Evolutionary conservation across 2,888 invertebrate genomes (phyloP).

Genomic region (Orthosia cruda): DNA sequence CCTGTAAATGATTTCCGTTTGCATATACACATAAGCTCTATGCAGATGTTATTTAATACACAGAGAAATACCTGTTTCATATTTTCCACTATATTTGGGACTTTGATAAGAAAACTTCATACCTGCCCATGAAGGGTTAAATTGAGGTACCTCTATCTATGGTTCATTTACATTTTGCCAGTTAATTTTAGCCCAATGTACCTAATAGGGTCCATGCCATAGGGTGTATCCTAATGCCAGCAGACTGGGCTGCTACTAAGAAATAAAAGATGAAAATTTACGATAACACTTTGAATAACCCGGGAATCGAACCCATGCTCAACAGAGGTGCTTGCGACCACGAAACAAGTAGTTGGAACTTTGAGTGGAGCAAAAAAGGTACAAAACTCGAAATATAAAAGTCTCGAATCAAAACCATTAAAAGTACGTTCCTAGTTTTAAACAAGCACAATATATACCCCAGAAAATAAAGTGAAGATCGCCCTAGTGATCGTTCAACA

Average conservation of each 20-base stretch:
- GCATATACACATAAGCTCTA: too few species aligned
- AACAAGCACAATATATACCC: neutral
- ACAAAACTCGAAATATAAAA: neutral
- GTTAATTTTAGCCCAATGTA: too few species aligned
- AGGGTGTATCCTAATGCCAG: neutral
- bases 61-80: neutral
- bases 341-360: neutral
- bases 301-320: neutral
- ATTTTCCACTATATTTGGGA: neutral
- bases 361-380: neutral
- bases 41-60: too few species aligned
- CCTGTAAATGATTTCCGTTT: too few species aligned
- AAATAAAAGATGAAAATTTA: neutral
- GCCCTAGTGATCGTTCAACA: slow-evolving; percentile 35
- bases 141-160: too few species aligned
- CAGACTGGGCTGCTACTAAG: neutral
- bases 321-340: too few species aligned
- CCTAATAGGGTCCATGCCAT: too few species aligned
- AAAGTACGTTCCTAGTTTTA: neutral
- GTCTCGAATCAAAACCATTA: neutral
- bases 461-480: slow-evolving; percentile 19
- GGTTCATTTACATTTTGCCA: too few species aligned
- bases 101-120: too few species aligned
- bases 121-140: too few species aligned
- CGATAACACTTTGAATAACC: neutral